phyloP scores from a whole-genome alignment of 53 echinoderm and acorn worm genomes.

The Temnopleurus reevesii region DNA sequence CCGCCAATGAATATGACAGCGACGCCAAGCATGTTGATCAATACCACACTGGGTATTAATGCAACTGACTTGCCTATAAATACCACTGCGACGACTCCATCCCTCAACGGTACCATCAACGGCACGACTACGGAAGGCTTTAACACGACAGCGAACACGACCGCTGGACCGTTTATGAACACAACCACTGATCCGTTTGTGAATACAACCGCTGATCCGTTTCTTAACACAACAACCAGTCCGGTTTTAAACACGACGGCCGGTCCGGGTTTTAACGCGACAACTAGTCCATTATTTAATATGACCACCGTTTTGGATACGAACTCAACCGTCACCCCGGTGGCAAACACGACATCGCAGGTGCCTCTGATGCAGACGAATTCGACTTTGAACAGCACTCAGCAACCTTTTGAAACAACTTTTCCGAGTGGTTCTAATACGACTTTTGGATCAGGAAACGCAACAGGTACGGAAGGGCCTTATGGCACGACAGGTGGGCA shows the following conservation, averaged over 20 bases:
- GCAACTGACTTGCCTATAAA: neutral
- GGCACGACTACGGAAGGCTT: neutral
- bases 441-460: neutral
- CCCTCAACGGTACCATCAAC: neutral
- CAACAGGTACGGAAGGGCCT: neutral
- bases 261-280: neutral
- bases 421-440: neutral
- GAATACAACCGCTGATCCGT: neutral
- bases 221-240: neutral
- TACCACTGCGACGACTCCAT: neutral
- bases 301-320: neutral
- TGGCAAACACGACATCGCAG: neutral
- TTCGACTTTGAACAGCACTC: neutral
- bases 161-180: neutral
- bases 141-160: conserved; percentile 11
- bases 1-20: neutral
- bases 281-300: neutral
- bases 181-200: neutral
- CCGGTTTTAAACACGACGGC: neutral
- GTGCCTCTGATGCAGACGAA: conserved; percentile 30
- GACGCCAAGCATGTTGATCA: neutral
- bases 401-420: neutral
- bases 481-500: neutral
- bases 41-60: neutral
- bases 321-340: neutral